Conservation (phyloP, 92 coral and sea anemone species). For the Palythoa caribaeorum region DNA sequence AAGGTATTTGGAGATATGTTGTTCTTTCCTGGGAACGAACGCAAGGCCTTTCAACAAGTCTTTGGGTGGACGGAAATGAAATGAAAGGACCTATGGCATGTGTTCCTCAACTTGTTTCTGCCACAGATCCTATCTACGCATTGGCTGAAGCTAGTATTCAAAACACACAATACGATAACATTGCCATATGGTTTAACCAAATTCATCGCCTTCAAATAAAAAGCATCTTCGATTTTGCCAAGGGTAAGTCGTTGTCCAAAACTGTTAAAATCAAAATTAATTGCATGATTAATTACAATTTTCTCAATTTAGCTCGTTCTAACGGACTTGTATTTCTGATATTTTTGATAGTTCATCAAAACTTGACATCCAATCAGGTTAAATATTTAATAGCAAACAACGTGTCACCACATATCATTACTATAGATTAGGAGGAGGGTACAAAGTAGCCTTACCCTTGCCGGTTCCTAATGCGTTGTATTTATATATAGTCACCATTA, state of each 20-base stretch:
- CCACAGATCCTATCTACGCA: slow-evolving; percentile 8
- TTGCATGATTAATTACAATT: too few relatives aligned
- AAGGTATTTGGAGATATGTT: slow-evolving; percentile 20
- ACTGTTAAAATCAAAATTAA: too few relatives aligned
- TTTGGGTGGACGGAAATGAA: background rate
- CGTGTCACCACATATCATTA: too few relatives aligned
- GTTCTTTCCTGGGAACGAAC: slow-evolving; percentile 39
- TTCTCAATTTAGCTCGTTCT: too few relatives aligned
- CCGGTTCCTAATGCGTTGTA: too few relatives aligned
- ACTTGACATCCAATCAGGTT: too few relatives aligned
- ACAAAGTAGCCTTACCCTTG: too few relatives aligned
- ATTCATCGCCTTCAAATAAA: background rate
- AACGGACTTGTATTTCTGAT: too few relatives aligned
- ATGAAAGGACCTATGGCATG: background rate
- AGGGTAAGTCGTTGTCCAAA: background rate
- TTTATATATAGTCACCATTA: too few relatives aligned
- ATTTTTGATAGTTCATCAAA: too few relatives aligned
- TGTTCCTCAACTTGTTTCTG: background rate
- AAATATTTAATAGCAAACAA: too few relatives aligned
- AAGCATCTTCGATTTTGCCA: background rate
- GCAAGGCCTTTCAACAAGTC: background rate
- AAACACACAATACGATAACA: slow-evolving; percentile 36
- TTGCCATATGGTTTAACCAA: slow-evolving; percentile 38
- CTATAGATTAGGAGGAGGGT: too few relatives aligned
- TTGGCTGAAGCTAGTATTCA: background rate